Base-by-base conservation (phyloP, 2,797 vertebrate species). In the Acanthopagrus latus region DNA sequence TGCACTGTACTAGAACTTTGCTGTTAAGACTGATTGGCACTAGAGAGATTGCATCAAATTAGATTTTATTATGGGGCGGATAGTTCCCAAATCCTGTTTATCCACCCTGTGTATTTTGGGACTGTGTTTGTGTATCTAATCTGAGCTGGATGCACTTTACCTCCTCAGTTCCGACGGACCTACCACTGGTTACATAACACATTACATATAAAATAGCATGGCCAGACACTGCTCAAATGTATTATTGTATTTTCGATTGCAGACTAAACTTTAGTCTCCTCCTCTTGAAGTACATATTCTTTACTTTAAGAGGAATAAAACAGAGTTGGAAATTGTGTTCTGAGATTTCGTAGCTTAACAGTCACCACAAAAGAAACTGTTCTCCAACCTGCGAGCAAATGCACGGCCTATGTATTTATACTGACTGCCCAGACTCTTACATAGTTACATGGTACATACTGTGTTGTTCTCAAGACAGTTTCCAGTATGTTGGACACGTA, bases 31-130 rank as follows among this genome's bases (percentile, higher is more conserved):
- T 86, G 86, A 84, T 83, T 84, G 80, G 77, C 81, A 85, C 84
- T 83, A 12, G 7, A 81, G 72, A 85, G 76, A 86, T 78, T 82
- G 83, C 59, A 77, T 86, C 66, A 87, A 87, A 91, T 90, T 83
- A 84, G 70, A 75, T 78, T 82, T 74, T 80, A 76, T 88, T 88
- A 88, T 38, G 60, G 75, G 63, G 47, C 48, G 76, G 71, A 80
- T 73, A 59, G 46, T 64, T 86, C 11, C 46, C n/a, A 73, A 68
- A 62, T 80, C 71, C 66, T 82, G 55, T 76, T 78, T 75, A 64
- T 51, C 21, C 38, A 10, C 43, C 18, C 17, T 56, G 71, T 74
- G 50, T 71, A 27, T 69, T 66, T 67, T 43, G 7, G 54, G 38
- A 50, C 18, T 72, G 29, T 50, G 18, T 50, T 23, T 38, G 14